Evolutionary conservation across 2,888 invertebrate species (phyloP).

Genomic region (Aphodius granarius): DNA sequence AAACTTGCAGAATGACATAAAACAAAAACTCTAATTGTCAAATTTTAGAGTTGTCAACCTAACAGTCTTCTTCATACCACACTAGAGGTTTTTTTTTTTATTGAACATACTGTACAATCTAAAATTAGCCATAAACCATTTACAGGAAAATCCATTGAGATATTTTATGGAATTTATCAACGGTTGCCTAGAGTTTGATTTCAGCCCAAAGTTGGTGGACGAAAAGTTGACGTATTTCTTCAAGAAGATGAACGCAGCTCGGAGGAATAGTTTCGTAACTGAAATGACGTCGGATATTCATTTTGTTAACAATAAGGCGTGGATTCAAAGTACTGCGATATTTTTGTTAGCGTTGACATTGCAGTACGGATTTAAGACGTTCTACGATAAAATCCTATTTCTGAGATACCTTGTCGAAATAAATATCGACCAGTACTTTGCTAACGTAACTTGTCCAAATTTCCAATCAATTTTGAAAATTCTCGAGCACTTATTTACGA

Average conservation of each 20-base stretch:
- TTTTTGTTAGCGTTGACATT: slow-evolving; percentile 64
- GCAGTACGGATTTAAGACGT: slow-evolving; percentile 63
- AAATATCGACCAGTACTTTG: slow-evolving; percentile 61
- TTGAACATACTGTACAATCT: too few relatives aligned
- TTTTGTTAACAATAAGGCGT: slow-evolving; percentile 57
- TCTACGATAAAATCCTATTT: slow-evolving; percentile 65
- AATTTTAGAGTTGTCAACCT: too few relatives aligned
- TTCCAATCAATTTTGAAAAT: slow-evolving; percentile 44
- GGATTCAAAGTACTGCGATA: slow-evolving; percentile 61
- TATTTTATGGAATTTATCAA: slow-evolving; percentile 46
- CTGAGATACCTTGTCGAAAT: slow-evolving; percentile 61
- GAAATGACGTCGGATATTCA: slow-evolving; percentile 53
- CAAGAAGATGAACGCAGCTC: slow-evolving; percentile 39
- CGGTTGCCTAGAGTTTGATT: slow-evolving; percentile 47
- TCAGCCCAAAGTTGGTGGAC: slow-evolving; percentile 37
- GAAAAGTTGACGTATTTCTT: slow-evolving; percentile 52
- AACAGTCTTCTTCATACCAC: too few relatives aligned
- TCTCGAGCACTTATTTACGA: slow-evolving; percentile 34
- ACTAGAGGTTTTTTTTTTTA: too few relatives aligned
- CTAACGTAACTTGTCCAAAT: slow-evolving; percentile 49
- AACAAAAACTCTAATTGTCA: too few relatives aligned
- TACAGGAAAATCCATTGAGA: slow-evolving; percentile 65
- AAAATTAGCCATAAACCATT: slow-evolving; percentile 22
- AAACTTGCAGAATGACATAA: too few relatives aligned
- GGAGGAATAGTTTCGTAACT: slow-evolving; percentile 42